Evolutionary conservation across 2,113 vertebrate genomes (phyloP), one percentile per base, ranked within the genome.

Genomic region (Cynoglossus semilaevis): DNA sequence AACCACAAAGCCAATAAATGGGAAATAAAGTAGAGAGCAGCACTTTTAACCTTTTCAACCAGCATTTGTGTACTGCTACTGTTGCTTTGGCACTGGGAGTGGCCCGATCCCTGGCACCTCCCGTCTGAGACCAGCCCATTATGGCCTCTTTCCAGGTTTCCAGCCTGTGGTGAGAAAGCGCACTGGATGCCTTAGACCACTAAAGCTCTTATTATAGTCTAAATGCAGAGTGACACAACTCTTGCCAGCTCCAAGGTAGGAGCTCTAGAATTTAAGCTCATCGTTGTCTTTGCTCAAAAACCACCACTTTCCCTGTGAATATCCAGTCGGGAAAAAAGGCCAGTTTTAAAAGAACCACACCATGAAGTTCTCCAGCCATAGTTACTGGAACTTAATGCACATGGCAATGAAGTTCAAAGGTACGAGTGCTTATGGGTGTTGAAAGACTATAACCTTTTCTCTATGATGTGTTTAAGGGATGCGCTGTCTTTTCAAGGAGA

Each of bases 201-300:
- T 85, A 85, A 86, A 88, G 85, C 85, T 80, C 84, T 90, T 87
- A 90, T 91, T 91, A 91, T 87, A 84, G 80, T 89, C 87, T 88
- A 87, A 90, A 90, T 86, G 80, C 83, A 83, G 85, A 74, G 55
- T 72, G 51, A 83, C 79, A 81, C 68, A 88, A 88, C 72, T 82
- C 58, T 47, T 87, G 84, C 81, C 67, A 88, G 68, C 67, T 65
- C 80, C 77, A 82, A 88, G 87, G 84, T 87, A 88, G 63, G 63
- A 63, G 71, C 72, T 82, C 59, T 63, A 84, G 77, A 55, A 65
- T 72, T 82, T 67, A 59, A 73, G 76, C 81, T 77, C 73, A 86
- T 83, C 78, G 59, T 76, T 79, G 80, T 85, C 79, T 80, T 63
- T 49, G 66, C 62, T 75, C 62, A 50, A 74, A 29, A 86, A 76